Conservation (phyloP, 2,888 invertebrate genomes). For the Dastarcus helophoroides region DNA sequence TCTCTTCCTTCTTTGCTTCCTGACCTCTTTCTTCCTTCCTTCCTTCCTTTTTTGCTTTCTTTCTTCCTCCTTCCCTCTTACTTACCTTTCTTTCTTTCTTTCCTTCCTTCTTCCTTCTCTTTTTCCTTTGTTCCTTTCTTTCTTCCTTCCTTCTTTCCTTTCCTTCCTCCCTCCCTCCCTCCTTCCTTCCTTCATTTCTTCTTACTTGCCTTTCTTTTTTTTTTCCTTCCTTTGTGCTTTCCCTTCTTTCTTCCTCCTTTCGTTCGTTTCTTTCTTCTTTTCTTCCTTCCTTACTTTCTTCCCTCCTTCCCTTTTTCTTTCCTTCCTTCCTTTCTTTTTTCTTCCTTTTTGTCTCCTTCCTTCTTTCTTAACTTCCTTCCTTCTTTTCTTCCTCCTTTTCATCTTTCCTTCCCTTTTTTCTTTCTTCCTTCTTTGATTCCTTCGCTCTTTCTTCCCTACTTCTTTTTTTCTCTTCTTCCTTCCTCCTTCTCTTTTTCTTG, state of each 20-base stretch:
- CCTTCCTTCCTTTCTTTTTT: conserved; percentile 1
- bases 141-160: conserved; percentile 2
- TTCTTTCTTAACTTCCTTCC: too few species aligned
- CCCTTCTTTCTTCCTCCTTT: too few species aligned
- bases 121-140: too few species aligned
- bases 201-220: too few species aligned
- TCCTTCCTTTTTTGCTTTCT: background rate
- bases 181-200: conserved; percentile 1
- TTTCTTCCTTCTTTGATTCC: conserved; percentile 5
- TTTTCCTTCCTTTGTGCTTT: too few species aligned
- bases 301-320: background rate
- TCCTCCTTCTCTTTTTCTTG: too few species aligned
- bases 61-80: too few species aligned
- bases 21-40: conserved; percentile 1
- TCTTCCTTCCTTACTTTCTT: conserved; percentile 2
- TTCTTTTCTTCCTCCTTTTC: too few species aligned
- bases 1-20: too few species aligned
- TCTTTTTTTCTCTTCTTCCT: conserved; percentile 1
- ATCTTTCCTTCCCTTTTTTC: conserved; percentile 6
- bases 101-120: conserved; percentile 2
- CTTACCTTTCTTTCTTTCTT: background rate
- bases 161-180: conserved; percentile 2
- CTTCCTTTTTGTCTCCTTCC: too few species aligned
- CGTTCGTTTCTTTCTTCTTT: too few species aligned
- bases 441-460: conserved; percentile 7